Conservation (phyloP, 2,797 vertebrate genomes). For the Sebastes trivittatus region DNA sequence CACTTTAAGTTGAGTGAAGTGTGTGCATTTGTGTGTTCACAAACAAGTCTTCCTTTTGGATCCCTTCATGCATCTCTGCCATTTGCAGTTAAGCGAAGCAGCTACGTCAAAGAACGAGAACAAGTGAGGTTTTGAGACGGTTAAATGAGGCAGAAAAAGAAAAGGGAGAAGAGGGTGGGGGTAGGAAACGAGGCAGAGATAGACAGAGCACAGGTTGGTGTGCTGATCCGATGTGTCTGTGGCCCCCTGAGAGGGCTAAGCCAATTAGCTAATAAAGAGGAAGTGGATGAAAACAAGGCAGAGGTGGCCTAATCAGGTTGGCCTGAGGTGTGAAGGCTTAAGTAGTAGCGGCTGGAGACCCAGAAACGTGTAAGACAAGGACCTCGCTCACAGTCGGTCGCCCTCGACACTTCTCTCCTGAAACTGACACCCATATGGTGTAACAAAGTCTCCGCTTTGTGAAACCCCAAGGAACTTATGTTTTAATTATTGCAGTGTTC, state of each 20-base stretch:
- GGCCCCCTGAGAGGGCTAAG: constrained; percentile 67
- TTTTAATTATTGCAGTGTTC: constrained; percentile 47
- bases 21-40: background rate
- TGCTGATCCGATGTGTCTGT: constrained; percentile 55
- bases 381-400: constrained; percentile 24
- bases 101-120: background rate
- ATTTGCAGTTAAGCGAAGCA: constrained; percentile 4
- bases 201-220: constrained; percentile 47
- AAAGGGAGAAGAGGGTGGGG: background rate
- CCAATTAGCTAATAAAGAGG: constrained; percentile 76
- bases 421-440: constrained; percentile 19
- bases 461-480: constrained; percentile 14
- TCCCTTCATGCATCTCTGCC: background rate
- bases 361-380: constrained; percentile 36
- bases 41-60: background rate
- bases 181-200: constrained; percentile 39
- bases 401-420: constrained; percentile 1
- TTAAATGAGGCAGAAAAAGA: constrained; percentile 27
- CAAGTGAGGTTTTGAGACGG: background rate
- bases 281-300: constrained; percentile 72
- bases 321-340: constrained; percentile 69
- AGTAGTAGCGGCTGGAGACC: constrained; percentile 49
- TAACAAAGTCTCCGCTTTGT: background rate
- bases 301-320: constrained; percentile 74
- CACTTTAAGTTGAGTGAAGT: constrained; percentile 30